Evolutionary conservation across 1,140 invertebrate genomes (phyloP), one percentile per base, ranked within the genome.

Genomic region (Gonatopus flavifemur): DNA sequence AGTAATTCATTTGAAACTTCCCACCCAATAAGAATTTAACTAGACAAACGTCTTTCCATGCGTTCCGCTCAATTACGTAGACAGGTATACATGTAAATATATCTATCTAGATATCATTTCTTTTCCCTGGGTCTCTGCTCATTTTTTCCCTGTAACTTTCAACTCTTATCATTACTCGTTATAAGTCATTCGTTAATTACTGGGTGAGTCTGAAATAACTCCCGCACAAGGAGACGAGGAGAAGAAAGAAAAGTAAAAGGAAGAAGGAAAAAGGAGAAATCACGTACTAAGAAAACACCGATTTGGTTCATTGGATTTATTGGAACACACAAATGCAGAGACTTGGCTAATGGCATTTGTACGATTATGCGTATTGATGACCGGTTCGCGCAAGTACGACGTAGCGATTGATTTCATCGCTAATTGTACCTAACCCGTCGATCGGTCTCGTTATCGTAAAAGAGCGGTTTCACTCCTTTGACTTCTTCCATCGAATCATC

Each of bases 341-440:
- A 13, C 25, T 25, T 19, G 30, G 10, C 13, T 68, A 68, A 68
- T 66, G 62, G 64, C 53, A 54, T 52, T 46, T 44, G 41, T 52
- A 39, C 55, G 57, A 66, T 66, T 68, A 64, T 61, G 59, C 59
- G 66, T 68, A 68, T 63, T 61, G 62, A 66, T 62, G 61, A 54
- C 45, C 47, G 33, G 12, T 41, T 30, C 31, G 50, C 50, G n/a
- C n/a, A n/a, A n/a, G n/a, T n/a, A n/a, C n/a, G 49, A 32, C 19
- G 35, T 28, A 41, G 24, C 59, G 64, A 66, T 66, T 66, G 59
- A 64, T 65, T 64, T 56, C 46, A 55, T 52, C 44, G 57, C 59
- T 68, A 68, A 68, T 66, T 66, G 62, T 65, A 54, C 47, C 48
- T 57, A 68, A 66, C 55, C 52, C 51, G 48, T 44, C 30, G 22